A percentile compares a stretch with the other conserved stretches of the same genome.
phyloP scores from a whole-genome alignment of 1,140 invertebrate genomes.

The Bombus pascuorum region DNA sequence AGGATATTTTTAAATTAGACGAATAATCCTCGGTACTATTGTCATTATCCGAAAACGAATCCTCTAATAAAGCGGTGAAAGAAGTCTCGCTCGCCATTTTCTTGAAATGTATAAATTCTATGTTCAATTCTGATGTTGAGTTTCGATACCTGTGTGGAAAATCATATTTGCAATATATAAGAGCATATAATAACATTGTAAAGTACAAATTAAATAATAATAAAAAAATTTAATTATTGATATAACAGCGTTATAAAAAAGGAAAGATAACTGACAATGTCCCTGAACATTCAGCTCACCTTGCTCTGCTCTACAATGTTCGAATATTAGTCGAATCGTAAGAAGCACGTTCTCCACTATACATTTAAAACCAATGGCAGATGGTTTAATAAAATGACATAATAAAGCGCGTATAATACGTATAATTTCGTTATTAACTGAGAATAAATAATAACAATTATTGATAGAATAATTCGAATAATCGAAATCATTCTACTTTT shows the following conservation, averaged over 20 bases:
- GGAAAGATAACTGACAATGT: not conserved
- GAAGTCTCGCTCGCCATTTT: conserved; percentile 18
- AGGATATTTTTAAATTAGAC: conserved; percentile 70
- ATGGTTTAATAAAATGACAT: conserved; percentile 33
- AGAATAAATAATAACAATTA: no score
- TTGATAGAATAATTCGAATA: not conserved
- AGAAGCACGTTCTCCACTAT: conserved; percentile 63
- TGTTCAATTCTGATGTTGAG: no score
- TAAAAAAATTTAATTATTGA: not conserved
- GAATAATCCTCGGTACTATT: conserved; percentile 42
- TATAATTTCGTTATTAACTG: no score
- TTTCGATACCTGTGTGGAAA: not conserved
- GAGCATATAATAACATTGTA: no score
- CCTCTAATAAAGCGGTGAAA: conserved; percentile 3
- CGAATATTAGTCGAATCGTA: conserved; percentile 59
- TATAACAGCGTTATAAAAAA: no score
- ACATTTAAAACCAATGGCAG: conserved; percentile 55
- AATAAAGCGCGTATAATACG: no score
- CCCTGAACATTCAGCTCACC: conserved; percentile 53
- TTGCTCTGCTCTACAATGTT: conserved; percentile 70
- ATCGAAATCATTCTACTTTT: not conserved
- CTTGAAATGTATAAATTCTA: no score
- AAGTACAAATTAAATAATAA: not conserved
- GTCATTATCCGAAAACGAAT: conserved; percentile 21
- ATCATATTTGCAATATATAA: not conserved